Evolutionary conservation across 2,888 invertebrate genomes (phyloP), one percentile per base, ranked within the genome.

Genomic region (Volucella bombylans): DNA sequence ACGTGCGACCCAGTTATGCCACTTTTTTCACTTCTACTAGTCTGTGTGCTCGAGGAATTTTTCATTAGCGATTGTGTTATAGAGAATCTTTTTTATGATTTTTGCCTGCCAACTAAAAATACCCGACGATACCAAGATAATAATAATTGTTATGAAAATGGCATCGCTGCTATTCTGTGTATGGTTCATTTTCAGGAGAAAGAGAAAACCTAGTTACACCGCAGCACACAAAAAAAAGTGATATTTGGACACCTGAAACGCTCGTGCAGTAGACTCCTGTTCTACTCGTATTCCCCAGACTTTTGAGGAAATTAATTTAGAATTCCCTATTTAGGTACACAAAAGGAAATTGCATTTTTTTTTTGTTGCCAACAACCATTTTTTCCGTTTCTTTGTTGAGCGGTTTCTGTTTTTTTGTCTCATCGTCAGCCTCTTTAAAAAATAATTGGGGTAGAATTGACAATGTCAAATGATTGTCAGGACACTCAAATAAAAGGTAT

Each of bases 391-490:
- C 23, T 2, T 23, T 3, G 23, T 23, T 23, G 1, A 23, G 4
- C 23, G 23, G 23, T 23, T 23, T 23, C 23, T 23, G 1, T 23
- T 23, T 23, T 23, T 23, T 23, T 23, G 4, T 23, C 1, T 57
- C 67, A 67, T 54, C 54, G 43, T 67, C 54, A 11, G 31, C 45
- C 43, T 31, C 31, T 67, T 67, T 54, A 54, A 67, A 67, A 67
- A 31, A 67, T 67, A 67, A 67, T 67, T 67, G 54, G 54, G 31
- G 23, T n/a, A 8, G 43, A 54, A 41, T 54, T 52, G 67, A 43
- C 67, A 67, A 54, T 67, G 45, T 67, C 54, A 31, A 54, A 67
- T 43, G 54, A 67, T n/a, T 54, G 31, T 45, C 54, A 54, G 41
- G 23, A 23, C 11, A 43, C 15, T n/a, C 10, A 64, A 64, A 50